These are phyloP conservation scores for Noctilio leporinus DNA, from an alignment of 2,113 vertebrate species.

Conservation along the genomic window DNA sequence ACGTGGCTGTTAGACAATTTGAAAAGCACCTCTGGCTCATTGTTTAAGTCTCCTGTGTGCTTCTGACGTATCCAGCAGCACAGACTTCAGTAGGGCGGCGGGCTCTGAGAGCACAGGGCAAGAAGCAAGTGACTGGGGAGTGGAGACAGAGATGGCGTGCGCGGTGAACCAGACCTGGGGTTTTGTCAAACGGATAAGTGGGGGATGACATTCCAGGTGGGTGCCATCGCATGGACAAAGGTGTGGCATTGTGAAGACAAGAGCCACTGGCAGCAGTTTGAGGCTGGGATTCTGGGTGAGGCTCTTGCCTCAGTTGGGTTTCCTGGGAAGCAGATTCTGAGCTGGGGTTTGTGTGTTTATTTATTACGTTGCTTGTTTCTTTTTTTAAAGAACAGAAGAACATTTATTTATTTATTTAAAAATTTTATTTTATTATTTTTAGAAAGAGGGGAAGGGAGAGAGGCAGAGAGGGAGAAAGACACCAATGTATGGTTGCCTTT, in stretches of 20 bases:
- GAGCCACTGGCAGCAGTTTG: too few species aligned
- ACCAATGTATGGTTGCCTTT: too few species aligned
- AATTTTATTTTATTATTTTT: too few species aligned
- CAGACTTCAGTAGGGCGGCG: background rate
- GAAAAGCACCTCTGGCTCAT: background rate
- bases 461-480: too few species aligned
- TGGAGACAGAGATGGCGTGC: background rate
- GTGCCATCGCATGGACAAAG: accelerated
- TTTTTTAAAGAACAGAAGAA: too few species aligned
- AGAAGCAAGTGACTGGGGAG: background rate
- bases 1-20: background rate
- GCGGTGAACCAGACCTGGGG: background rate
- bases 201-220: background rate
- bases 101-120: background rate
- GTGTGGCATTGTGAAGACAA: background rate
- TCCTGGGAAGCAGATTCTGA: background rate
- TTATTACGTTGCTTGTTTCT: background rate
- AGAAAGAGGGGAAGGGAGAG: too few species aligned
- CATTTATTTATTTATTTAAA: too few species aligned
- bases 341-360: background rate
- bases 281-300: background rate
- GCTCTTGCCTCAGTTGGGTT: background rate
- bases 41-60: background rate
- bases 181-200: background rate
- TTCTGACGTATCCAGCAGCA: too few species aligned